Conservation (phyloP, 2,797 vertebrate species). For the Choloepus didactylus region DNA sequence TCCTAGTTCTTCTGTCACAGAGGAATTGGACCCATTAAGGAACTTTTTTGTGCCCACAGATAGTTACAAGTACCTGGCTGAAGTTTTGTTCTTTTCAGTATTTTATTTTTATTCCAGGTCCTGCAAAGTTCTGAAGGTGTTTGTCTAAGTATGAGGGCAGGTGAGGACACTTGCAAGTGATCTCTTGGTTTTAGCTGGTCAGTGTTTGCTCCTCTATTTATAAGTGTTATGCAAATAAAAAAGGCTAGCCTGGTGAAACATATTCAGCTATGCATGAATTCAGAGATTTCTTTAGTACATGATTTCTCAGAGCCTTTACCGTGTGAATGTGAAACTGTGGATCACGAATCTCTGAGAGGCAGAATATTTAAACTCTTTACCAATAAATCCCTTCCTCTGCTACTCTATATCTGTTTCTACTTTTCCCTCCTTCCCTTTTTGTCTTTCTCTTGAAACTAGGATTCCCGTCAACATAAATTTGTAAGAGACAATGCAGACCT, state of each 20-base stretch:
- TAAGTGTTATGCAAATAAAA: background rate
- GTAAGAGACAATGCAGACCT: background rate
- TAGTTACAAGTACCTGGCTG: too few species aligned
- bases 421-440: too few species aligned
- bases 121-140: background rate
- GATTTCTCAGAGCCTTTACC: background rate
- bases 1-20: too few species aligned
- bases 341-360: background rate
- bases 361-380: background rate
- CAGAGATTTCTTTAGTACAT: background rate
- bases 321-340: background rate
- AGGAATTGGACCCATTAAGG: background rate
- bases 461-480: background rate
- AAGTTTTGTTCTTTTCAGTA: background rate
- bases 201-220: background rate
- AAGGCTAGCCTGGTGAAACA: background rate
- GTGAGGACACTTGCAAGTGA: too few species aligned
- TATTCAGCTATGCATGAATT: background rate
- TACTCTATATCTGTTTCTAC: too few species aligned
- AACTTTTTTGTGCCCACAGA: fast-evolving
- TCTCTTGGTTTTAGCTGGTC: background rate
- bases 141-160: background rate
- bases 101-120: background rate
- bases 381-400: background rate
- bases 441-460: background rate